A percentile compares a stretch with the other conserved stretches of the same genome.
phyloP scores from a whole-genome alignment of 92 coral and sea anemone genomes.

The Palythoa grandis region DNA sequence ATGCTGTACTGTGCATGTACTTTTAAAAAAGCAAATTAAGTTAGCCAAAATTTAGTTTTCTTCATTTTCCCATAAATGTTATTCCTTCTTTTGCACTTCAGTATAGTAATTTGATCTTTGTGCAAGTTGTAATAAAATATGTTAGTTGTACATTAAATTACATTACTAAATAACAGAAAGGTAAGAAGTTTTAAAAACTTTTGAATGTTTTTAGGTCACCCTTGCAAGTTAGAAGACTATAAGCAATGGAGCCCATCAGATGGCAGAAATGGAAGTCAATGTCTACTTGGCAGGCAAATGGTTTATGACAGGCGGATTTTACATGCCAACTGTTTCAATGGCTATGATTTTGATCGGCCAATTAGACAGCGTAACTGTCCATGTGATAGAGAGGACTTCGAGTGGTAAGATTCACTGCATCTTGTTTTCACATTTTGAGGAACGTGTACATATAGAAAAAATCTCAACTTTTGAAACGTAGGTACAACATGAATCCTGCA shows the following conservation, averaged over 20 bases:
- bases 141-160: background rate
- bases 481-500: too few relatives aligned
- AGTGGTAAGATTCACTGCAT: constrained; percentile 65
- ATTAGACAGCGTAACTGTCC: constrained; percentile 63
- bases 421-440: background rate
- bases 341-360: constrained; percentile 89
- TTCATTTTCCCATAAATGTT: background rate
- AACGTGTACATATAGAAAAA: background rate
- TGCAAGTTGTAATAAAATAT: background rate
- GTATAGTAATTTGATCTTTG: background rate
- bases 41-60: background rate
- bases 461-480: background rate
- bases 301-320: constrained; percentile 79
- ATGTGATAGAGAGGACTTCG: constrained; percentile 85
- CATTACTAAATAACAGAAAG: background rate
- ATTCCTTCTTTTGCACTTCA: background rate
- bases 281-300: constrained; percentile 82
- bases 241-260: constrained; percentile 87
- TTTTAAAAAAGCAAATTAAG: too few relatives aligned
- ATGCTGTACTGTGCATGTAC: too few relatives aligned
- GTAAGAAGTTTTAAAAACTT: background rate
- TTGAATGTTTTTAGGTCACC: constrained; percentile 50
- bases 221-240: constrained; percentile 75
- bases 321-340: constrained; percentile 87
- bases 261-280: constrained; percentile 69